These are phyloP conservation scores for Bombus superbus DNA, from an alignment of 1,140 invertebrate species.

Conservation along the genomic window DNA sequence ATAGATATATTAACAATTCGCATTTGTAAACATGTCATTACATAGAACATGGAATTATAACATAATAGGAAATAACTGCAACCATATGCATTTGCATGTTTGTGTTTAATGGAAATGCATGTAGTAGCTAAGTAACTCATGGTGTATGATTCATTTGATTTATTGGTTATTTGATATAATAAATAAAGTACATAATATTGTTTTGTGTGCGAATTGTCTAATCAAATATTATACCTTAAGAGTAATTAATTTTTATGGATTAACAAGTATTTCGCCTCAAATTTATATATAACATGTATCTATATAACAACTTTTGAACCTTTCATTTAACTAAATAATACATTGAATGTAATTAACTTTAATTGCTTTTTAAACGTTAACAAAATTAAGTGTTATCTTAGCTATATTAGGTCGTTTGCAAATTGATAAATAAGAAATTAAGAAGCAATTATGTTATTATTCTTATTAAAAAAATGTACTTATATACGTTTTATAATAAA, in stretches of 20 bases:
- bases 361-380: slow-evolving; percentile 35
- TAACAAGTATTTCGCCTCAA: slow-evolving; percentile 25
- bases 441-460: slow-evolving; percentile 43
- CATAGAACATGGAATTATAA: slow-evolving; percentile 23
- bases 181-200: slow-evolving; percentile 22
- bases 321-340: slow-evolving; percentile 21
- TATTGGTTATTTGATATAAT: slow-evolving; percentile 12
- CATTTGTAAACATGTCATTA: slow-evolving; percentile 33
- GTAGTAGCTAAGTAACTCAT: slow-evolving; percentile 28
- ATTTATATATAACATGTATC: slow-evolving; percentile 31
- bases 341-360: slow-evolving; percentile 33
- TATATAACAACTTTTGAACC: slow-evolving; percentile 20
- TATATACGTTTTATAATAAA: slow-evolving; percentile 54
- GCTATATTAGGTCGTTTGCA: slow-evolving; percentile 10
- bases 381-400: slow-evolving; percentile 17
- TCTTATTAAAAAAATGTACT: slow-evolving; percentile 51
- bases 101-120: slow-evolving; percentile 44
- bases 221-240: slow-evolving; percentile 14
- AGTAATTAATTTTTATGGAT: slow-evolving; percentile 10
- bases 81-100: slow-evolving; percentile 42
- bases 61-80: slow-evolving; percentile 10
- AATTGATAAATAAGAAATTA: slow-evolving; percentile 47
- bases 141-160: slow-evolving; percentile 19
- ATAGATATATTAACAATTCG: slow-evolving; percentile 40
- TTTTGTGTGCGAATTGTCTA: slow-evolving; percentile 37